Conservation (phyloP, 2,113 vertebrate genomes). For the Sander lucioperca region DNA sequence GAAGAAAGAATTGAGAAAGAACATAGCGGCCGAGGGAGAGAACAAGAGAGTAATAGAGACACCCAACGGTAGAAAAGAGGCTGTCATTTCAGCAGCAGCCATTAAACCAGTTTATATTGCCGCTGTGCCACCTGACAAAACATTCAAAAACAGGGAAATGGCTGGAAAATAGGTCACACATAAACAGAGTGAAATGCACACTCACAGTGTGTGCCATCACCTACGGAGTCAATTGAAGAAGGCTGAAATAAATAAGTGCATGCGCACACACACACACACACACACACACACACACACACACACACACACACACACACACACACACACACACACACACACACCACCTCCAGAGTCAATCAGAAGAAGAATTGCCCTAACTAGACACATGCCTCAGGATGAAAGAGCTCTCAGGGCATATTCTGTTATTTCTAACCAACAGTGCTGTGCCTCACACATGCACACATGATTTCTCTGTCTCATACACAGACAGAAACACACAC, state of each 20-base stretch:
- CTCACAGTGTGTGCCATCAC: conserved; percentile 61
- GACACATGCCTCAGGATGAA: conserved; percentile 68
- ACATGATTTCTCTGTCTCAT: conserved; percentile 9
- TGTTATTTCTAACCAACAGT: conserved; percentile 50
- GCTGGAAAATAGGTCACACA: conserved; percentile 79
- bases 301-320: conserved; percentile 9
- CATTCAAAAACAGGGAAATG: conserved; percentile 49
- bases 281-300: background rate
- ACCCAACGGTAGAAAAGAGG: conserved; percentile 46
- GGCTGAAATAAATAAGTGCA: conserved; percentile 39
- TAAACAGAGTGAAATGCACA: conserved; percentile 35
- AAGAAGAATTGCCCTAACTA: conserved; percentile 74
- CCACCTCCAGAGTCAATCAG: conserved; percentile 61
- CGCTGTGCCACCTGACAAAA: conserved; percentile 72
- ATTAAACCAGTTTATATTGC: conserved; percentile 53
- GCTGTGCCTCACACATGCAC: conserved; percentile 18
- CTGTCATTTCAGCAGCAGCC: conserved; percentile 46
- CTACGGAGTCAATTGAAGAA: conserved; percentile 61
- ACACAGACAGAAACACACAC: conserved; percentile 1
- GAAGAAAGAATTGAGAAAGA: background rate
- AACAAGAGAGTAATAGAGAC: conserved; percentile 53
- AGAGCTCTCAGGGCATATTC: conserved; percentile 57
- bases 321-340: conserved; percentile 7
- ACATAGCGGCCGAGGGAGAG: background rate
- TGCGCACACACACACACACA: background rate